phyloP scores from a whole-genome alignment of 2,888 invertebrate genomes.

The Cyrtodaria siliqua region DNA sequence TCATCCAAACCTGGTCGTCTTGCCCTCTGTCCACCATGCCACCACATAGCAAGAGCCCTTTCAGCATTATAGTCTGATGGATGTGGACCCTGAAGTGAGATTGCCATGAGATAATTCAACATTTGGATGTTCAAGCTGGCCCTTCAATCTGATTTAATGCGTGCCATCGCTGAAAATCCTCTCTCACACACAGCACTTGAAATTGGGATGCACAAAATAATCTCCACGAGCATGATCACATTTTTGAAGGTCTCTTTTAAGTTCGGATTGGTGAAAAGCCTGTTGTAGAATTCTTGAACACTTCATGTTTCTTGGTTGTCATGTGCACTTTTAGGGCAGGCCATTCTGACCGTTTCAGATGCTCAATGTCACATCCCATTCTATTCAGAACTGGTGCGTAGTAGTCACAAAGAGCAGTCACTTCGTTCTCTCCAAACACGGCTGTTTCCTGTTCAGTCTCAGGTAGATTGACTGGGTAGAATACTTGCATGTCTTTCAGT shows the following conservation, averaged over 20 bases:
- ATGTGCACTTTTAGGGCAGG: conserved; percentile 32
- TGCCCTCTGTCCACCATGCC: conserved; percentile 53
- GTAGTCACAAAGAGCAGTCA: conserved; percentile 25
- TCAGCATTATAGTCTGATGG: conserved; percentile 39
- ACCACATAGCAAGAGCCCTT: conserved; percentile 46
- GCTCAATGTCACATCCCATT: conserved; percentile 28
- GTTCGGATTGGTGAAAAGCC: conserved; percentile 23
- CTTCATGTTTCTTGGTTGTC: conserved; percentile 18
- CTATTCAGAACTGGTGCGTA: conserved; percentile 25
- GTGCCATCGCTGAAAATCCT: conserved; percentile 58
- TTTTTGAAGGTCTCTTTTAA: conserved; percentile 21
- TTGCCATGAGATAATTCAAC: conserved; percentile 50
- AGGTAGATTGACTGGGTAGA: conserved; percentile 52
- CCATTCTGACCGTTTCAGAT: conserved; percentile 31
- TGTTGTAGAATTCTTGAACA: conserved; percentile 15
- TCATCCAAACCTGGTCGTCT: conserved; percentile 51
- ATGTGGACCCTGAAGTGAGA: conserved; percentile 44
- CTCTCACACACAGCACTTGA: conserved; percentile 54
- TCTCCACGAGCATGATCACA: conserved; percentile 38
- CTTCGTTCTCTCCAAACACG: conserved; percentile 20
- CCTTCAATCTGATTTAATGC: conserved; percentile 63
- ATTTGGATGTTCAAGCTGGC: conserved; percentile 37
- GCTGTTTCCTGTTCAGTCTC: conserved; percentile 23
- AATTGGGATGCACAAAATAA: conserved; percentile 49
- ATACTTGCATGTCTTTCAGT: conserved; percentile 51